Evolutionary conservation across 2,797 vertebrate species (phyloP).

Genomic region (Hafferia zeledoni): DNA sequence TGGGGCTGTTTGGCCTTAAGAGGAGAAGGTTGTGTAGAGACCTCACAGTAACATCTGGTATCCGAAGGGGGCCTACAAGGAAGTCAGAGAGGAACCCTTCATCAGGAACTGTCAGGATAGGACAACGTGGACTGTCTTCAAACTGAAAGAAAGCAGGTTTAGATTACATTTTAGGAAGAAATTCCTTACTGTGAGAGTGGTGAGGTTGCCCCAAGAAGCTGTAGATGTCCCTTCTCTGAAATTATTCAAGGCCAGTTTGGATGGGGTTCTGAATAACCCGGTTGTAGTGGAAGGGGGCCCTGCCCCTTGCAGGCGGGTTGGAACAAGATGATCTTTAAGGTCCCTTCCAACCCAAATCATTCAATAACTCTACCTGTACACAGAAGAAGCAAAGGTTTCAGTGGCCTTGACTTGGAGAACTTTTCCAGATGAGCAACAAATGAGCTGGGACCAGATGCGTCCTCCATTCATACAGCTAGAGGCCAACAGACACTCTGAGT

Average conservation of each 20-base stretch:
- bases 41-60: not conserved
- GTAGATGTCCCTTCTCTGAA: too few relatives aligned
- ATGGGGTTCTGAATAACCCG: not conserved
- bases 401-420: not conserved
- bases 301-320: not conserved
- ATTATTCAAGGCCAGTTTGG: not conserved
- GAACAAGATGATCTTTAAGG: not conserved
- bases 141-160: not conserved
- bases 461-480: not conserved
- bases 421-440: not conserved
- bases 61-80: not conserved
- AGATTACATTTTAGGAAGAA: not conserved
- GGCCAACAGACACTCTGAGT: not conserved
- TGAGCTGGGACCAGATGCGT: not conserved
- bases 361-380: accelerated
- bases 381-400: not conserved
- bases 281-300: not conserved
- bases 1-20: not conserved
- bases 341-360: not conserved
- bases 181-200: not conserved
- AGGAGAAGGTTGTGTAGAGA: not conserved
- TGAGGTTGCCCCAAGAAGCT: accelerated
- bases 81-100: not conserved
- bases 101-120: not conserved
- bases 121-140: not conserved